These are phyloP conservation scores for Tetragonisca angustula DNA, from an alignment of 2,888 invertebrate species.

Conservation along the genomic window DNA sequence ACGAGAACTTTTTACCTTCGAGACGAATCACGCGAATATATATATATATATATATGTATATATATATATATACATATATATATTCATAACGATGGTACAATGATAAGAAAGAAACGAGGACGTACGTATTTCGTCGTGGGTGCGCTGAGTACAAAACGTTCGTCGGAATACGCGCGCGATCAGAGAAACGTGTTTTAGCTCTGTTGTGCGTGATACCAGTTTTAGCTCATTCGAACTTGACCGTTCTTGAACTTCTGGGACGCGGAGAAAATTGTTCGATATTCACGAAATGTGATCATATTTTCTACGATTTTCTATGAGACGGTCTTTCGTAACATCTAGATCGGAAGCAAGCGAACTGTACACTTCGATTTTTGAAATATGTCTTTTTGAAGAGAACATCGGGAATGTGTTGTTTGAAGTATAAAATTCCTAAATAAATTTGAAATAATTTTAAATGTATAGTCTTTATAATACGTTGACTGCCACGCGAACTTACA, in stretches of 20 bases:
- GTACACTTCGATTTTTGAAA: neutral
- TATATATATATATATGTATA: constrained; percentile 30
- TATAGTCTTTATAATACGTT: neutral
- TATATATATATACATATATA: constrained; percentile 33
- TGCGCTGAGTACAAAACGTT: constrained; percentile 51
- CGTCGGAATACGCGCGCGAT: neutral
- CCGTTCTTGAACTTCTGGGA: constrained; percentile 2
- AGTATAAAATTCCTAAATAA: neutral
- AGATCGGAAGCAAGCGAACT: neutral
- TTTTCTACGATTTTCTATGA: neutral
- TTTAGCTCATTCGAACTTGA: constrained; percentile 22
- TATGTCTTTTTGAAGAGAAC: neutral
- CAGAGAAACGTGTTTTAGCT: constrained; percentile 13
- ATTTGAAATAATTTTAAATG: neutral
- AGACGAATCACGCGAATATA: constrained; percentile 43
- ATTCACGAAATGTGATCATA: neutral
- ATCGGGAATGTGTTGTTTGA: neutral
- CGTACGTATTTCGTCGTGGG: constrained; percentile 32
- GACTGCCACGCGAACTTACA: too few species aligned
- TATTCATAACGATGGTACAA: constrained; percentile 42
- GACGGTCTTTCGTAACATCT: neutral
- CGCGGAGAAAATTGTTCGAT: neutral
- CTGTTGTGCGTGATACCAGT: constrained; percentile 4
- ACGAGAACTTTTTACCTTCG: constrained; percentile 50
- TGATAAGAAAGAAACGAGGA: constrained; percentile 17